Conservation (phyloP, 2,797 vertebrate genomes). For the Arrhamphus sclerolepis region DNA sequence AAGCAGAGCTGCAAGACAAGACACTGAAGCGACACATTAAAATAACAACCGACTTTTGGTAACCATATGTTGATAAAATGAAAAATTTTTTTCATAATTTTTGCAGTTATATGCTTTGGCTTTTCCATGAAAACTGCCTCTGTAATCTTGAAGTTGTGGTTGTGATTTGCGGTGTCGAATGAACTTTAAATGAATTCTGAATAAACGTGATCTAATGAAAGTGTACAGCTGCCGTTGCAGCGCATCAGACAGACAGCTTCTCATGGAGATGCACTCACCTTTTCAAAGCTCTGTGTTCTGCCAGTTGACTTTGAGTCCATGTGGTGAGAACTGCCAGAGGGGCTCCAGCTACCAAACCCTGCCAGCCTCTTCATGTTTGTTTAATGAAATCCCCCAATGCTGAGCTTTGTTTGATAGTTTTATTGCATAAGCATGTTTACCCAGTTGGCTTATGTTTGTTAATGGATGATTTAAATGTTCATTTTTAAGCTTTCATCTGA, state of each 20-base stretch:
- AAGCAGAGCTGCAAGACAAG: no score
- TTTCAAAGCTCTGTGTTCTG: constrained; percentile 3
- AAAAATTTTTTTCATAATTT: no score
- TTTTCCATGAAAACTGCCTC: no score
- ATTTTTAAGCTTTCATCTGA: constrained; percentile 13
- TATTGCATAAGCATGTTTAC: constrained; percentile 16
- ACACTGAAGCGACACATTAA: no score
- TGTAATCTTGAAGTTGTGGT: no score
- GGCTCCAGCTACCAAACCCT: constrained; percentile 11
- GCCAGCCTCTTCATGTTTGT: constrained; percentile 39
- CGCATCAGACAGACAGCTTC: neutral
- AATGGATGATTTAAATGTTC: constrained; percentile 33
- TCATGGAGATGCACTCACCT: constrained; percentile 11
- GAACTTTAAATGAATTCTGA: neutral
- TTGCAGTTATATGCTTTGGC: no score
- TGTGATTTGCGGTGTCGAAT: no score
- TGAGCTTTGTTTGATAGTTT: constrained; percentile 16
- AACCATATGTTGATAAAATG: no score
- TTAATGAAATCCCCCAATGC: constrained; percentile 26
- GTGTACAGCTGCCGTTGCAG: neutral
- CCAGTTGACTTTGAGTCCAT: constrained; percentile 8
- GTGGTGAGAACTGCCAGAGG: constrained; percentile 22
- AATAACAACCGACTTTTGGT: no score
- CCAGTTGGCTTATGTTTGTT: constrained; percentile 12
- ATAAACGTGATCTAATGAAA: neutral